These are phyloP conservation scores for Shinisaurus crocodilurus DNA, from an alignment of 2,113 vertebrate genomes.

Conservation along the genomic window DNA sequence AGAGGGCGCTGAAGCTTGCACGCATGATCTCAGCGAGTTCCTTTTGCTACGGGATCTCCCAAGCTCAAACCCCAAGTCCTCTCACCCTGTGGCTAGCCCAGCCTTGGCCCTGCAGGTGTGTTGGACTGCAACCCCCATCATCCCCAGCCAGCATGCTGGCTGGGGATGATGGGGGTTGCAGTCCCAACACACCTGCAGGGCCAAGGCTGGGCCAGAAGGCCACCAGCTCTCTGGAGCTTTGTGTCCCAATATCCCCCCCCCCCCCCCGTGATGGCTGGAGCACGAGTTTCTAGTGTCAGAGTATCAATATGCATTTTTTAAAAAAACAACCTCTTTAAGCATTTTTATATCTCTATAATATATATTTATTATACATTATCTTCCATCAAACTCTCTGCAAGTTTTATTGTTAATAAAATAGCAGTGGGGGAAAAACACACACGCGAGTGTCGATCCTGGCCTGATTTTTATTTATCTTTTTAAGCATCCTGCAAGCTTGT, in stretches of 20 bases:
- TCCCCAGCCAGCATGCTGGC: too few relatives aligned
- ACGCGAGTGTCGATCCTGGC: background rate
- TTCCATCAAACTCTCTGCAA: slow-evolving; percentile 46
- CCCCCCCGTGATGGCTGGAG: slow-evolving; percentile 40
- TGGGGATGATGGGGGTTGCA: too few relatives aligned
- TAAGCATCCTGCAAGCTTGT: background rate
- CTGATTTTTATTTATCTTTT: background rate
- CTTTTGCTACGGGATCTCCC: too few relatives aligned
- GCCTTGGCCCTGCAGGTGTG: too few relatives aligned
- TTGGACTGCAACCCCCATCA: too few relatives aligned
- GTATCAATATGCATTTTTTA: background rate
- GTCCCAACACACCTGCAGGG: background rate
- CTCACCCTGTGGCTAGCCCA: too few relatives aligned
- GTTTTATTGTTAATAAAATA: slow-evolving; percentile 72
- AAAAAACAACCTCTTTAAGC: background rate
- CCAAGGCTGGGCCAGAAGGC: background rate
- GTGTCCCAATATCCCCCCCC: background rate
- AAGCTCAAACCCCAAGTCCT: too few relatives aligned
- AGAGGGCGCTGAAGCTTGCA: background rate
- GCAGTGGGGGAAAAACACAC: slow-evolving; percentile 46
- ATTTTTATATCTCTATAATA: background rate
- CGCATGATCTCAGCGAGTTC: too few relatives aligned
- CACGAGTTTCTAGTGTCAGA: background rate
- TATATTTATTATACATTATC: slow-evolving; percentile 26
- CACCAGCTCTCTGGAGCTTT: background rate